Base-by-base conservation (phyloP, 2,113 vertebrate genomes). In the Platycercus adscitus region DNA sequence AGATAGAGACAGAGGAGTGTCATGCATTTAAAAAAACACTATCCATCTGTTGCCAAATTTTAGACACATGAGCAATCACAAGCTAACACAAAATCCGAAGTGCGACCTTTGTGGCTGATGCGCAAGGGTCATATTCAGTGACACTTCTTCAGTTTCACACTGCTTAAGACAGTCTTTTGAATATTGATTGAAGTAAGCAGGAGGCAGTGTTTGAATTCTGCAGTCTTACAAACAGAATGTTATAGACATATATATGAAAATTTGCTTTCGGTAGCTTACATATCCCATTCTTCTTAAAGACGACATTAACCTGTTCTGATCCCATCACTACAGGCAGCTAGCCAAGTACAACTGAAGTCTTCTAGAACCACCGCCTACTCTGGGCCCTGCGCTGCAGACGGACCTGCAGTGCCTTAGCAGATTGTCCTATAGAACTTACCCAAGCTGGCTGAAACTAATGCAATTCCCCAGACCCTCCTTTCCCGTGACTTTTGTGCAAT, bases 41-140 rank as follows among this genome's bases (percentile, higher is more conserved):
- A 84, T 29, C 92, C 88, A 89, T 95, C 90, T 94, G 56, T 81
- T 96, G 88, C 91, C 86, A 86, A 76, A 95, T 94, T 94, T 92
- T 86, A 92, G 83, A 89, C 80, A 92, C 47, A 93, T 65, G 77
- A 96, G 83, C 90, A 97, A 93, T 89, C 93, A 81, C 69, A 76
- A 89, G 61, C 65, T 92, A 94, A 86, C 83, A 93, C 83, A 93
- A 92, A 94, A 95, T 93, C 77, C 85, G 17, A 95, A 82, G 58
- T 3, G 8, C 41, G 81, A 65, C 83, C 83, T 94, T 85, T 76
- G 77, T 10, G 61, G 73, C 41, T 84, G 91, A 92, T 95, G 73
- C 2, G 0, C 70, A 81, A 79, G 77, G 91, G 86, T 96, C 80
- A 61, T 11, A 76, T 61, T 72, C 61, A 81, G 85, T 58, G 78